Percentiles rank a stretch among this genome's conserved stretches.
Evolutionary conservation across 1,140 invertebrate genomes (phyloP).

Genomic region (Metopolophium dirhodum): DNA sequence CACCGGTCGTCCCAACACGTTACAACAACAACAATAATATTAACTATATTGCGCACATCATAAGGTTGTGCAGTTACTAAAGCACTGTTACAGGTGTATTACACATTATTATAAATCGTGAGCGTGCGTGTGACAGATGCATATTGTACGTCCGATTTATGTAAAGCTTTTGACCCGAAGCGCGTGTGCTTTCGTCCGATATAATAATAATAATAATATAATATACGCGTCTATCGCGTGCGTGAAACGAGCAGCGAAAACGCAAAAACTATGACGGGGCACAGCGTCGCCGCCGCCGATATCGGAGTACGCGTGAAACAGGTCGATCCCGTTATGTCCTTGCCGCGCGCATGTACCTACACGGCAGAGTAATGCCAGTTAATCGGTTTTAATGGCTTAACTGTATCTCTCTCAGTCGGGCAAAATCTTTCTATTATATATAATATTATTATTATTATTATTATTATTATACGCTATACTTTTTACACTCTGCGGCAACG

Average conservation of each 20-base stretch:
- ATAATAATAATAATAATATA: neutral
- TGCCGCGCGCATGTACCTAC: conserved; percentile 13
- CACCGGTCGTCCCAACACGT: neutral
- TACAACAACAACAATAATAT: neutral
- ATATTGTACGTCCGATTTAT: neutral
- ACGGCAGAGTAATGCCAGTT: conserved; percentile 23
- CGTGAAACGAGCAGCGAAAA: neutral
- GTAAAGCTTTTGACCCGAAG: neutral
- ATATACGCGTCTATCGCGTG: neutral
- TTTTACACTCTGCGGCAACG: neutral
- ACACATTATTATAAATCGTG: neutral
- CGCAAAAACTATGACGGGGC: neutral
- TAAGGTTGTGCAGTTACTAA: too few relatives aligned
- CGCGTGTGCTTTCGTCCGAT: neutral
- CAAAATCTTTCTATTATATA: conserved; percentile 25
- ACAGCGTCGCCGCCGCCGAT: neutral
- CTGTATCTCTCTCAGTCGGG: conserved; percentile 35
- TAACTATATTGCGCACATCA: neutral
- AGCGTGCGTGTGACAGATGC: neutral
- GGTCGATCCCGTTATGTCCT: conserved; percentile 54
- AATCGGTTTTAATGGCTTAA: conserved; percentile 55
- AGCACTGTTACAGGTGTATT: neutral
- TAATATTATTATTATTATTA: conserved; percentile 17
- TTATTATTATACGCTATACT: neutral
- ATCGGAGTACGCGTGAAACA: neutral